Evolutionary conservation across 2,888 invertebrate genomes (phyloP).

Genomic region (Andrena dorsata): DNA sequence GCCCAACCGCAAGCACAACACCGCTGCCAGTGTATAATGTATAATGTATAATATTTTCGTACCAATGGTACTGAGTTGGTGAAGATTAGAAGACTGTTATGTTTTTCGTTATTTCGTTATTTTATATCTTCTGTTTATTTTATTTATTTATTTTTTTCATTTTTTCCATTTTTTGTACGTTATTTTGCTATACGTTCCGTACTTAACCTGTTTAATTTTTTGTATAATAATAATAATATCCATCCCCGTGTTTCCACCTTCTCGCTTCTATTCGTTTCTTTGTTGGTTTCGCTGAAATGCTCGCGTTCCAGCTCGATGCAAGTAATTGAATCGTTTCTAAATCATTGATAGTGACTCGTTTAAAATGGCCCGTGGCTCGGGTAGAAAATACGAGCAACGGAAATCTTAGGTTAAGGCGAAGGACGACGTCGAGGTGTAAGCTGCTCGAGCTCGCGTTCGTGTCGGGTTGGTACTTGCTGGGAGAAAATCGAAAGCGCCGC

Average conservation of each 20-base stretch:
- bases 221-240: no score
- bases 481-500: constrained; percentile 10
- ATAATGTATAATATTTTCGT: no score
- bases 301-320: not conserved
- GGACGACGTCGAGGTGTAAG: not conserved
- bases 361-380: not conserved
- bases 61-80: no score
- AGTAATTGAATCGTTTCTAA: not conserved
- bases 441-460: not conserved
- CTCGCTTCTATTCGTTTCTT: not conserved
- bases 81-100: no score
- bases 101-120: no score
- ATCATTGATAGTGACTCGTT: not conserved
- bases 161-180: no score
- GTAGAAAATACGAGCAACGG: not conserved
- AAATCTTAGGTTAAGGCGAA: constrained; percentile 11
- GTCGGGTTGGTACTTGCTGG: not conserved
- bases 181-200: no score
- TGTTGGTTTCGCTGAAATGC: no score
- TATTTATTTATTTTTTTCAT: no score
- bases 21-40: not conserved
- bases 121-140: no score
- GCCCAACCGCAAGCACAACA: not conserved
- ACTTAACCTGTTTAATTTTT: no score
- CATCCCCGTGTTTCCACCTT: constrained; percentile 7